phyloP scores from a whole-genome alignment of 2,888 invertebrate genomes.

The Parnassius orleans region DNA sequence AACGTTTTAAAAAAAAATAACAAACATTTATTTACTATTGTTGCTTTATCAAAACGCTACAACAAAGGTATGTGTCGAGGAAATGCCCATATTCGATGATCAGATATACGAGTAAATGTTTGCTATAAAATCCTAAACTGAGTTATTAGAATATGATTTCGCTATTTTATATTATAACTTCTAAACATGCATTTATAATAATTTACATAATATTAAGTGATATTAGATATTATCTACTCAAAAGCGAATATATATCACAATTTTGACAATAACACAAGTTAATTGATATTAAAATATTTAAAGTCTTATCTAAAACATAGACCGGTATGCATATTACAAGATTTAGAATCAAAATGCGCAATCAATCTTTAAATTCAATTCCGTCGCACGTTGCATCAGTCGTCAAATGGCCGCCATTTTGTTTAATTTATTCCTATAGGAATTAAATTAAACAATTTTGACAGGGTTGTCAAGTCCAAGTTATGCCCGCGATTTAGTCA shows the following conservation, averaged over 20 bases:
- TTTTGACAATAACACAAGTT: background rate
- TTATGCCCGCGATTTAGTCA: too few relatives aligned
- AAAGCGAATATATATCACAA: slow-evolving; percentile 9
- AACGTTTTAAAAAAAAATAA: too few relatives aligned
- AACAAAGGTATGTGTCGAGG: background rate
- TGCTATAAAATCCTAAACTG: slow-evolving; percentile 5
- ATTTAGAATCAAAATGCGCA: slow-evolving; percentile 18
- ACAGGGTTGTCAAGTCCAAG: too few relatives aligned
- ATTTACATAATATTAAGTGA: slow-evolving; percentile 3
- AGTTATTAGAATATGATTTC: slow-evolving; percentile 4
- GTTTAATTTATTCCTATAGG: background rate
- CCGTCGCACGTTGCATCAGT: slow-evolving; percentile 22
- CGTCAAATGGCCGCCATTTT: slow-evolving; percentile 29
- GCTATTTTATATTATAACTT: slow-evolving; percentile 5
- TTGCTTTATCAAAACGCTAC: background rate
- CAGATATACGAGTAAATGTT: slow-evolving; percentile 6
- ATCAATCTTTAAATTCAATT: slow-evolving; percentile 17
- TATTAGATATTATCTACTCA: too few relatives aligned
- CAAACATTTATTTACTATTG: too few relatives aligned
- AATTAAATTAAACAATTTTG: too few relatives aligned
- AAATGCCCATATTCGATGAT: background rate
- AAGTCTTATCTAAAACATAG: background rate
- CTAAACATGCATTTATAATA: background rate
- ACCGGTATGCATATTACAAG: slow-evolving; percentile 12
- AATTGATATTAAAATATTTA: slow-evolving; percentile 5